These are phyloP conservation scores for Bilobella aurantiaca DNA, from an alignment of 1,140 invertebrate genomes.

Conservation along the genomic window DNA sequence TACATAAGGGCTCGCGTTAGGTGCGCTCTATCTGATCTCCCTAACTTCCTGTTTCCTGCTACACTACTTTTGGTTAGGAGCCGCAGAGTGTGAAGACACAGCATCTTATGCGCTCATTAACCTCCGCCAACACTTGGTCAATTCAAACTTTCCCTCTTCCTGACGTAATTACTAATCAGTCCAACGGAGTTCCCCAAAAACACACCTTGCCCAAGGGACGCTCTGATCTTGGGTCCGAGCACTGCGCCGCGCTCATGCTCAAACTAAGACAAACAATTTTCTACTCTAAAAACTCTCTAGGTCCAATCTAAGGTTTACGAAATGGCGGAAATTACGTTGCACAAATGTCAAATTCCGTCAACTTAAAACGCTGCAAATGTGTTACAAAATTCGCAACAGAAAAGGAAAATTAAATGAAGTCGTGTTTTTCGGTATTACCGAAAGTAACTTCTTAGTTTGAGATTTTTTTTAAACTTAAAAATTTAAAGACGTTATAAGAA, in stretches of 20 bases:
- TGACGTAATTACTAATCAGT: neutral
- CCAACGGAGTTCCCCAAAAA: neutral
- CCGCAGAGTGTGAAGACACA: neutral
- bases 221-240: neutral
- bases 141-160: neutral
- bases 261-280: neutral
- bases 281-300: neutral
- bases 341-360: too few relatives aligned
- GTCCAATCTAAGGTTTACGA: neutral
- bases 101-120: constrained; percentile 1
- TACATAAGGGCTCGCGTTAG: too few relatives aligned
- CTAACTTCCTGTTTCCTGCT: constrained; percentile 2
- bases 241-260: neutral
- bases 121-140: neutral
- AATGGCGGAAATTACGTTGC: neutral
- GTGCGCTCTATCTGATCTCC: constrained; percentile 1
- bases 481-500: too few relatives aligned
- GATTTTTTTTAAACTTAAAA: too few relatives aligned
- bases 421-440: too few relatives aligned
- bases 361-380: too few relatives aligned
- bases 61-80: neutral
- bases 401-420: too few relatives aligned
- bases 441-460: too few relatives aligned
- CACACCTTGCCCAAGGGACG: neutral
- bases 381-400: too few relatives aligned